These are phyloP conservation scores for Ciconia boyciana DNA, from an alignment of 2,113 vertebrate genomes.

Conservation along the genomic window DNA sequence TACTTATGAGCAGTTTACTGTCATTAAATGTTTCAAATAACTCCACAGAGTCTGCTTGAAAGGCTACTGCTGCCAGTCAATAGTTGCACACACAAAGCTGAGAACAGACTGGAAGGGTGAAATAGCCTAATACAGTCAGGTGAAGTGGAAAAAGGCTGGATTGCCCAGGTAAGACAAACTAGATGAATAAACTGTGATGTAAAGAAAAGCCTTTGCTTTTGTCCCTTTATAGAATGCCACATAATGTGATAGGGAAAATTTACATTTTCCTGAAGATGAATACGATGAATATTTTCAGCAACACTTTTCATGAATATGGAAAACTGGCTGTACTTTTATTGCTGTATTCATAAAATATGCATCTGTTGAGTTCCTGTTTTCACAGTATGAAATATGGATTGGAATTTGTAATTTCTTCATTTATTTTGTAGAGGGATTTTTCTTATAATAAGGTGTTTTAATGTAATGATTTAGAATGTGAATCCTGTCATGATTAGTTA, in stretches of 20 bases:
- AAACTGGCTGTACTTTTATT: conserved; percentile 49
- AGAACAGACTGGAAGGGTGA: not conserved
- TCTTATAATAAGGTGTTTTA: conserved; percentile 12
- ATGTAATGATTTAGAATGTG: not conserved
- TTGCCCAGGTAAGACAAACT: not conserved
- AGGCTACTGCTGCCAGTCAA: not conserved
- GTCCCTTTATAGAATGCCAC: not conserved
- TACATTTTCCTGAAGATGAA: conserved; percentile 43
- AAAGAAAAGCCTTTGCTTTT: conserved; percentile 11
- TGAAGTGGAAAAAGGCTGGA: not conserved
- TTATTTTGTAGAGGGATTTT: not conserved
- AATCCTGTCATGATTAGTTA: not conserved
- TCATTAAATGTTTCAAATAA: conserved; percentile 15
- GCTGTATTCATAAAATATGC: conserved; percentile 57
- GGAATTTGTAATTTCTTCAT: conserved; percentile 24
- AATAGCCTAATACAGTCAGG: not conserved
- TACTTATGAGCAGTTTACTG: conserved; percentile 25
- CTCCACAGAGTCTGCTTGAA: not conserved
- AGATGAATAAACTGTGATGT: not conserved
- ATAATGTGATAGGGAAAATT: not conserved
- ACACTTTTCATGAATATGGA: conserved; percentile 62
- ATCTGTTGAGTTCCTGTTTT: conserved; percentile 36
- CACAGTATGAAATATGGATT: not conserved
- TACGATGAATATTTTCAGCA: conserved; percentile 36
- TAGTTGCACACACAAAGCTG: not conserved